These are phyloP conservation scores for Pararge aegeria DNA, from an alignment of 1,140 invertebrate species.

Conservation along the genomic window DNA sequence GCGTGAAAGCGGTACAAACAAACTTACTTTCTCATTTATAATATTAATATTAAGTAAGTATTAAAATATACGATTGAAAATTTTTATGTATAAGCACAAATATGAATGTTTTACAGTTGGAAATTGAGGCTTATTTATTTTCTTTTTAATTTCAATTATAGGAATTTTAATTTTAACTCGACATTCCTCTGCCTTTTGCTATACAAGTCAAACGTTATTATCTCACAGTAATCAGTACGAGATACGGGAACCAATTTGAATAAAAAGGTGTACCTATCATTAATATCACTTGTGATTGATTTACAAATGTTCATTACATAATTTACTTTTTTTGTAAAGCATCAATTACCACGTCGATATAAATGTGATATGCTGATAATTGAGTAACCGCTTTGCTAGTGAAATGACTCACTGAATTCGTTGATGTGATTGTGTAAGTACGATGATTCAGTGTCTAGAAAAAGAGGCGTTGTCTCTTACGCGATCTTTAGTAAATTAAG, in stretches of 20 bases:
- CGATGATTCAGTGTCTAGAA: slow-evolving; percentile 9
- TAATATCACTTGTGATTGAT: slow-evolving; percentile 2
- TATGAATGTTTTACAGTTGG: too few relatives aligned
- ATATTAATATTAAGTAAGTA: too few relatives aligned
- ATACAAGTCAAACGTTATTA: background rate
- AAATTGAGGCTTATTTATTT: too few relatives aligned
- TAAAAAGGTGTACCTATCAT: background rate
- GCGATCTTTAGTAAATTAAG: background rate
- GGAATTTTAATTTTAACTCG: too few relatives aligned
- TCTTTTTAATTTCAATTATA: too few relatives aligned
- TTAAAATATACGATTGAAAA: too few relatives aligned
- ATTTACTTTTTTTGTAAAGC: background rate
- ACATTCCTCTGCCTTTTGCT: too few relatives aligned
- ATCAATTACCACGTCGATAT: background rate
- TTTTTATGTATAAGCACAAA: too few relatives aligned
- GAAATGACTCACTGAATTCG: slow-evolving; percentile 14
- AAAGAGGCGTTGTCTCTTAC: background rate
- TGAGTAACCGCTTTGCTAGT: background rate
- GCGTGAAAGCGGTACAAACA: too few relatives aligned
- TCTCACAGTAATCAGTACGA: background rate
- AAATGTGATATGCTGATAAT: background rate
- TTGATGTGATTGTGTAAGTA: slow-evolving; percentile 9
- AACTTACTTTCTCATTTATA: too few relatives aligned
- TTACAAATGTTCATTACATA: background rate
- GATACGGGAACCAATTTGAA: background rate